Evolutionary conservation across 2,888 invertebrate species (phyloP).

Genomic region (Meghimatium bilineatum): DNA sequence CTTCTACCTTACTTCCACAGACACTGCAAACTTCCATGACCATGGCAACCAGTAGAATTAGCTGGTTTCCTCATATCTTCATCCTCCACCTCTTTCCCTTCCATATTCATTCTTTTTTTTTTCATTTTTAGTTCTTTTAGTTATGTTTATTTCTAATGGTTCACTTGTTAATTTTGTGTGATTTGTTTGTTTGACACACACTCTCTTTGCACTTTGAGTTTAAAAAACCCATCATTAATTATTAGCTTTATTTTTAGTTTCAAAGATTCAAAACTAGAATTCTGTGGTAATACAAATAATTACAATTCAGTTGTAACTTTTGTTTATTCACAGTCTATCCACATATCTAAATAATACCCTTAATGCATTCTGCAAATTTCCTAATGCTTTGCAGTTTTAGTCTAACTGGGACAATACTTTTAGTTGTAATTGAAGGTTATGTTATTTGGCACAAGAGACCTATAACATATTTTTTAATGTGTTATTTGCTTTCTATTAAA

Average conservation of each 20-base stretch:
- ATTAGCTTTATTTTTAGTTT: background rate
- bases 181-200: background rate
- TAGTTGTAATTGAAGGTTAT: background rate
- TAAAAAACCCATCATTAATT: background rate
- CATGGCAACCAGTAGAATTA: constrained; percentile 5
- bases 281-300: background rate
- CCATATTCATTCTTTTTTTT: background rate
- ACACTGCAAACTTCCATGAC: constrained; percentile 7
- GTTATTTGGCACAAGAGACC: background rate
- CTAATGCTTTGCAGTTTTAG: background rate
- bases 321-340: background rate
- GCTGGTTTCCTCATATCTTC: background rate
- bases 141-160: background rate
- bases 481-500: background rate
- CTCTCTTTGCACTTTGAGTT: background rate
- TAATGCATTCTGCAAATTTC: background rate
- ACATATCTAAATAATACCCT: no score
- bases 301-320: background rate
- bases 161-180: background rate
- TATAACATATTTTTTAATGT: no score
- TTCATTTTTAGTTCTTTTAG: background rate
- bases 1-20: constrained; percentile 15
- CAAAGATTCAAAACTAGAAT: background rate
- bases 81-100: background rate
- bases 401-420: background rate